Evolutionary conservation across 64 coral and sea anemone genomes (phyloP), one percentile per base, ranked within the genome.

Genomic region (Acropora tenuis): DNA sequence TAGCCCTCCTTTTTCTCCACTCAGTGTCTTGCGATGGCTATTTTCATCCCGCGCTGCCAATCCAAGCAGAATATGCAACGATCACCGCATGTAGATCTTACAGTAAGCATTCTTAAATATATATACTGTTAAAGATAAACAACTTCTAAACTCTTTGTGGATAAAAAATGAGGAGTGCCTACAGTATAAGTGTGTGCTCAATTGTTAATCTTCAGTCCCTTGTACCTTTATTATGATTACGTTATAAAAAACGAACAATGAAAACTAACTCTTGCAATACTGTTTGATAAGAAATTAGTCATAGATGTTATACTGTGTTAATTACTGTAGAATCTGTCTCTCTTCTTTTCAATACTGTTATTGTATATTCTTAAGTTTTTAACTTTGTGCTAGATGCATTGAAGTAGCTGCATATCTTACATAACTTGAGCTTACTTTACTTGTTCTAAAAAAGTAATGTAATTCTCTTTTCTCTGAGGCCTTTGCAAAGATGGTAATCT

Each of bases 41-140:
- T 90, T 97, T 88, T 85, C 88, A 91, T 84, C 74, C 88, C 49
- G 65, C 88, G 66, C 95, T 97, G 74, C 95, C 95, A 88, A 87
- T 97, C 82, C 95, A 97, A 84, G 91, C 95, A 77, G 95, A 97
- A 93, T 97, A 94, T 41, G 95, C 95, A 19, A 97, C 95, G 59
- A 78, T 97, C 92, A 97, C 88, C 89, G 84, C 91, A 49, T 97
- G 92, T 89, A 97, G 80, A 79, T 83, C 93, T 91, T 94, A 94
- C 95, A 97, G 95, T 97, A 97, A 97, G 95, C 88, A 48, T 86
- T 52, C 69, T 11, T 76, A 47, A 44, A 30, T 20, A 17, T 13
- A 12, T 44, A 58, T 59, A 58, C 57, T 3, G 19, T 80, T 80
- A 43, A 20, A 55, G 41, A n/a, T 40, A 60, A 85, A 63, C 60